Evolutionary conservation across 2,113 vertebrate species (phyloP).

Genomic region (Mugil cephalus): DNA sequence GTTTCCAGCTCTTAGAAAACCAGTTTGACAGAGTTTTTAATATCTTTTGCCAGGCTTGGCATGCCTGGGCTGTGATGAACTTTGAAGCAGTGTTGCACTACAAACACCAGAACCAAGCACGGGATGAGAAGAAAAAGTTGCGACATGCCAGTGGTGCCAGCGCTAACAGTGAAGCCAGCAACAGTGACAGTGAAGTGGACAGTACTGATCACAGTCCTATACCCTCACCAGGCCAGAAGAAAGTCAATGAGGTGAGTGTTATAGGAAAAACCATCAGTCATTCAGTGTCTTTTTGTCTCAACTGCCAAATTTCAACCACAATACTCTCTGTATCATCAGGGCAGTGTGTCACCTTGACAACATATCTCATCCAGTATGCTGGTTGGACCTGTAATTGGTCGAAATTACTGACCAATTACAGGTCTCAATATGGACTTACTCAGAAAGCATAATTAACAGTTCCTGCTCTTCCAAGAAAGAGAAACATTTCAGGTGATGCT

Average conservation of each 20-base stretch:
- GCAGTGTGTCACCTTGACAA: neutral
- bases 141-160: conserved; percentile 92
- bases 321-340: neutral
- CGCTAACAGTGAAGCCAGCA: conserved; percentile 93
- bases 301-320: neutral
- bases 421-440: neutral
- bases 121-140: conserved; percentile 95
- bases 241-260: conserved; percentile 90
- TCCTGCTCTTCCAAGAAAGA: neutral
- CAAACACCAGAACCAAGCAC: conserved; percentile 95
- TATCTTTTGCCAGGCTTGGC: conserved; percentile 91
- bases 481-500: neutral
- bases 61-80: conserved; percentile 99
- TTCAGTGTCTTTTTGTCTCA: neutral
- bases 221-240: conserved; percentile 94
- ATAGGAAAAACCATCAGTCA: neutral
- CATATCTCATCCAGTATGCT: too few species aligned
- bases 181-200: conserved; percentile 95
- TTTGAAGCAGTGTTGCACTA: conserved; percentile 98
- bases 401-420: neutral
- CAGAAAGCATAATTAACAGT: neutral
- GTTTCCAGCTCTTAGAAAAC: neutral
- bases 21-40: conserved; percentile 19
- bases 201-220: conserved; percentile 93
- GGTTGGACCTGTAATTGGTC: too few species aligned